Percentiles rank a stretch among this genome's conserved stretches.
phyloP scores from a whole-genome alignment of 2,113 vertebrate genomes.

The Phaethon lepturus region DNA sequence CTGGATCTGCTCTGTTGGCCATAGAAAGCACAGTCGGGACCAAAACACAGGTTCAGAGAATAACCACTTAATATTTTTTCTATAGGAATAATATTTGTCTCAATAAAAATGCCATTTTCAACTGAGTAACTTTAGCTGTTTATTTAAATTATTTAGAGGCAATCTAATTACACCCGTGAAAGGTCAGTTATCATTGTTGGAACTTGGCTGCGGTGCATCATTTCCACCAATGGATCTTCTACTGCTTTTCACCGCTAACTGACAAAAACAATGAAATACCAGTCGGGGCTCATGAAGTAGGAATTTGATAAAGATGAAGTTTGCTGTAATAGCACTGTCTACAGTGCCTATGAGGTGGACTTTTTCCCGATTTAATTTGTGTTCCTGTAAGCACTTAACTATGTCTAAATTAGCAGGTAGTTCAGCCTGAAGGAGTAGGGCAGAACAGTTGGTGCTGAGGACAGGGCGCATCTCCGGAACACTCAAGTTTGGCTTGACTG shows the following conservation, averaged over 20 bases:
- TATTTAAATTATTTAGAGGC: conserved; percentile 49
- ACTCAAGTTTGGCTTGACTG: not conserved
- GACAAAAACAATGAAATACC: conserved; percentile 10
- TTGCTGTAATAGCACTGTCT: not conserved
- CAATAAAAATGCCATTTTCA: conserved; percentile 47
- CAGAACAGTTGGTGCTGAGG: not conserved
- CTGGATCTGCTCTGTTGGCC: not conserved
- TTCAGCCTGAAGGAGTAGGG: not conserved
- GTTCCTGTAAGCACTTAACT: not conserved
- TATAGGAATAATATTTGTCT: not conserved
- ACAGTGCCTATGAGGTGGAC: not conserved
- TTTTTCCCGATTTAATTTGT: not conserved
- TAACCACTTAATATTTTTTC: not conserved
- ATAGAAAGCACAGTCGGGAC: not conserved
- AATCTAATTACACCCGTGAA: conserved; percentile 1
- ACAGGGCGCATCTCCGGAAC: not conserved
- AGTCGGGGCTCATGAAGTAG: not conserved
- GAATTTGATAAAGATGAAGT: conserved; percentile 5
- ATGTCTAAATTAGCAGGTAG: not conserved
- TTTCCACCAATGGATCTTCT: not conserved
- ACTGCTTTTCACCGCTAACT: not conserved
- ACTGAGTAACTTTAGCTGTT: conserved; percentile 11
- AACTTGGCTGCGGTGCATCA: conserved; percentile 25
- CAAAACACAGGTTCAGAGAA: not conserved
- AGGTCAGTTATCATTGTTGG: conserved; percentile 41